Conservation (phyloP, 2,113 vertebrate species). For the Nycticebus coucang region DNA sequence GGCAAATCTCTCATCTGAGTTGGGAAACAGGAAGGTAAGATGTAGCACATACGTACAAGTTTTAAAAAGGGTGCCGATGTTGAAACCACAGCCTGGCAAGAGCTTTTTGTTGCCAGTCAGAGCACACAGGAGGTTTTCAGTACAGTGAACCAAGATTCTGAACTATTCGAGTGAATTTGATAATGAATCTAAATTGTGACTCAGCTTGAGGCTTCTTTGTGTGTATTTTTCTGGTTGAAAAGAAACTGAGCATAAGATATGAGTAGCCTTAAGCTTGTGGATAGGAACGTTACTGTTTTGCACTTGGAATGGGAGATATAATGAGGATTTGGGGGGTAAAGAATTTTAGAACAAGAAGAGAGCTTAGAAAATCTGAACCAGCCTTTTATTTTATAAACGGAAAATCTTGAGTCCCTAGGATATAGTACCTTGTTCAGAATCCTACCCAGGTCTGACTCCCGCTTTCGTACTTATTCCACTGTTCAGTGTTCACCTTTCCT, state of each 20-base stretch:
- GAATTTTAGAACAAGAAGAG: conserved; percentile 1
- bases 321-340: neutral
- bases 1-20: neutral
- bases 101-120: neutral
- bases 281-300: neutral
- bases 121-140: neutral
- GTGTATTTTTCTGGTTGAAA: neutral
- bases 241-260: neutral
- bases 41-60: neutral
- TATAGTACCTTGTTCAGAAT: neutral
- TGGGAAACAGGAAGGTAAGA: conserved; percentile 10
- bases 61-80: neutral
- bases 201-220: neutral
- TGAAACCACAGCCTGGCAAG: neutral
- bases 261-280: neutral
- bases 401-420: neutral
- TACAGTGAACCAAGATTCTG: neutral
- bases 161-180: neutral
- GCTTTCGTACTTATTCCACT: neutral
- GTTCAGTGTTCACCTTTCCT: neutral
- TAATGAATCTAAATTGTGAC: neutral
- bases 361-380: neutral
- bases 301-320: neutral
- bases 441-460: neutral
- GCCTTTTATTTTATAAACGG: neutral